Percentiles rank a stretch among this genome's conserved stretches.
Evolutionary conservation across 2,113 vertebrate genomes (phyloP).

Genomic region (Sorex araneus): DNA sequence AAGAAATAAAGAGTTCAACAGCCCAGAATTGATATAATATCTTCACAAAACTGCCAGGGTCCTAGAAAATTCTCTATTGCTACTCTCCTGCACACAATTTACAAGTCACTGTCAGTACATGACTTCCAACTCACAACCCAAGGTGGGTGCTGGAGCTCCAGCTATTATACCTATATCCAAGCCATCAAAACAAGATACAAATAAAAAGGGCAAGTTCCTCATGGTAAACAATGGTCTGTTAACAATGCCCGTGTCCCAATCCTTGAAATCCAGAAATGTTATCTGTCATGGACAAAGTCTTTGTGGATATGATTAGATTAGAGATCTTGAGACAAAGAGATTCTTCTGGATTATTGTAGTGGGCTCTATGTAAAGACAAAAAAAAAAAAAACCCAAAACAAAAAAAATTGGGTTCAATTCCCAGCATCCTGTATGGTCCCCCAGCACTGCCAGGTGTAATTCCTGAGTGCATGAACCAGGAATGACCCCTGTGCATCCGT

Average conservation of each 20-base stretch:
- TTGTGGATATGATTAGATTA: neutral
- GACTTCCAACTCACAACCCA: neutral
- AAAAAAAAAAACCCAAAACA: too few relatives aligned
- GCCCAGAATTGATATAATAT: neutral
- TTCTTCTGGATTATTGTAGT: too few relatives aligned
- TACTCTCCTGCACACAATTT: neutral
- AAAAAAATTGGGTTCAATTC: too few relatives aligned
- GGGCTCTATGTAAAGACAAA: too few relatives aligned
- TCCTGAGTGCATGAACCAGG: too few relatives aligned
- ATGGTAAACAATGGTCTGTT: neutral
- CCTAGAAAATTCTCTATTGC: neutral
- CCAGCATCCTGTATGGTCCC: too few relatives aligned
- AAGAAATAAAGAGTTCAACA: neutral
- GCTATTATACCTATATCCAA: neutral
- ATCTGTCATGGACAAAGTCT: neutral
- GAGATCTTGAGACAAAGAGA: neutral
- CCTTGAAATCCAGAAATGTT: neutral
- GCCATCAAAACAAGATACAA: neutral
- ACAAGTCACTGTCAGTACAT: neutral
- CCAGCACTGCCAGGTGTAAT: too few relatives aligned
- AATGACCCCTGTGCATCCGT: too few relatives aligned
- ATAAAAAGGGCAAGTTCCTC: neutral
- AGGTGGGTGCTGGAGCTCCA: neutral
- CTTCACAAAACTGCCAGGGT: neutral
- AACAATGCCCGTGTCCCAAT: neutral